These are phyloP conservation scores for Orchesella cincta DNA, from an alignment of 1,140 invertebrate species.

Conservation along the genomic window DNA sequence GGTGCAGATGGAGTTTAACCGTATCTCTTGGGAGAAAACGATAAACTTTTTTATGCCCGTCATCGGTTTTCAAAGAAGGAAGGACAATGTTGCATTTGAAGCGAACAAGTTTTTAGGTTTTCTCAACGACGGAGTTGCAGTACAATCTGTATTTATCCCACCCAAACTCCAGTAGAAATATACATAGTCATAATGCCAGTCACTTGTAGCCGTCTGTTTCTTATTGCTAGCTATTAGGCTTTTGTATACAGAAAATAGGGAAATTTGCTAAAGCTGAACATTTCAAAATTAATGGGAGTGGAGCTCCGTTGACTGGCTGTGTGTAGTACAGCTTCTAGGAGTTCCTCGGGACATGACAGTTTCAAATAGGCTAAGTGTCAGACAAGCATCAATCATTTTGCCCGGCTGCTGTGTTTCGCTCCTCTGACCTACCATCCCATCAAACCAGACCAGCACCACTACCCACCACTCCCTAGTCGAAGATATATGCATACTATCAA, in stretches of 20 bases:
- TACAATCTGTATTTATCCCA: too few species aligned
- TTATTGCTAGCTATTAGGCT: constrained; percentile 4
- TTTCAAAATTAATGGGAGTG: constrained; percentile 1
- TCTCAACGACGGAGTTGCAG: too few species aligned
- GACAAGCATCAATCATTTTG: constrained; percentile 19
- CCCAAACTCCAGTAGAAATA: too few species aligned
- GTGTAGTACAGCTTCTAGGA: neutral
- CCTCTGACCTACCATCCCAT: too few species aligned
- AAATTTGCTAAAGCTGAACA: constrained; percentile 9
- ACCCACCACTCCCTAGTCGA: too few species aligned
- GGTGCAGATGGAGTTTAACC: neutral
- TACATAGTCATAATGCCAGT: too few species aligned
- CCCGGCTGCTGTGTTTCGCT: too few species aligned
- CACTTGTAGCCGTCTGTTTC: neutral
- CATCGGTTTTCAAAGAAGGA: neutral
- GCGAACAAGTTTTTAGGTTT: neutral
- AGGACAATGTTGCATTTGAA: neutral
- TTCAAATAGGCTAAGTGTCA: constrained; percentile 19
- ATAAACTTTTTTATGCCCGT: neutral
- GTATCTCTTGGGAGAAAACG: neutral
- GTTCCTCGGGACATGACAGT: neutral
- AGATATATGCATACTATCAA: too few species aligned
- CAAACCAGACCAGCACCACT: too few species aligned
- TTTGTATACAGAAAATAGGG: neutral
- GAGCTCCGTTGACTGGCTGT: neutral